phyloP scores from a whole-genome alignment of 2,888 invertebrate genomes.

The Drosophila nr. medialis region DNA sequence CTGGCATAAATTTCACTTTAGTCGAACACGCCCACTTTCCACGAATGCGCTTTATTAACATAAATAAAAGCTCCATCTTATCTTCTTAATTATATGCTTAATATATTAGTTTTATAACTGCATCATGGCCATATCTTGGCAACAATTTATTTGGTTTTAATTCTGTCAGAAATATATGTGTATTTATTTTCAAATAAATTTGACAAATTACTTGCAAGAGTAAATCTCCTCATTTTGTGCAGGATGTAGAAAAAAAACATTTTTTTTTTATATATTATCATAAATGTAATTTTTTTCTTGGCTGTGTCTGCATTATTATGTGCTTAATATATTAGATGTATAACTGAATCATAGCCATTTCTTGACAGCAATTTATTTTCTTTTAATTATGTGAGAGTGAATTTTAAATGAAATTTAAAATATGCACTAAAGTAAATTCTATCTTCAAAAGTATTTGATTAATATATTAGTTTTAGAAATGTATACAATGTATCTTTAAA shows the following conservation, averaged over 20 bases:
- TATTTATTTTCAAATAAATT: conserved; percentile 5
- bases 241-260: rapidly evolving
- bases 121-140: conserved; percentile 7
- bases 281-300: not conserved
- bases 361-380: not conserved
- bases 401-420: not conserved
- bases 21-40: conserved; percentile 55
- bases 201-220: conserved; percentile 1
- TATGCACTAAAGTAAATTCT: not conserved
- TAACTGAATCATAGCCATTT: not conserved
- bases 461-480: not conserved
- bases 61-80: conserved; percentile 19
- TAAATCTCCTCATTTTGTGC: not conserved
- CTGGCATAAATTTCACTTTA: conserved; percentile 81
- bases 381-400: not conserved
- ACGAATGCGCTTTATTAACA: conserved; percentile 24
- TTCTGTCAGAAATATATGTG: not conserved
- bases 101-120: not conserved
- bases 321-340: conserved; percentile 1
- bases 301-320: not conserved
- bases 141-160: not conserved
- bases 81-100: conserved; percentile 22
- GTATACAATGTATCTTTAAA: not conserved
- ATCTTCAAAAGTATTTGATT: conserved; percentile 1
- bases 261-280: not conserved